Base-by-base conservation (phyloP, 1,140 invertebrate genomes). In the Monochamus saltuarius region DNA sequence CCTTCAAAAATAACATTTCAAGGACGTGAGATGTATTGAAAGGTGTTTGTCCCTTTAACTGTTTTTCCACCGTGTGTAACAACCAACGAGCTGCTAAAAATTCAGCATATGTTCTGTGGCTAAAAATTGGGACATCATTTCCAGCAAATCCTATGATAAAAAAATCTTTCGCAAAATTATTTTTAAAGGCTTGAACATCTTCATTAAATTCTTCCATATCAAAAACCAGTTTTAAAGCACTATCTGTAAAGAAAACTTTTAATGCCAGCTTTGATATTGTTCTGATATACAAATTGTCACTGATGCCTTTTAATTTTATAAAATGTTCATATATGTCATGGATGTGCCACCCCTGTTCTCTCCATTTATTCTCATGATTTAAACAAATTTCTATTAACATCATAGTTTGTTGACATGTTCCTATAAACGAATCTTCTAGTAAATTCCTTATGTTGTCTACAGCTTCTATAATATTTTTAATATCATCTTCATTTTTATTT, bases 381-480 rank as follows among this genome's bases (percentile, higher is more conserved):
- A 14, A 51, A 51, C 10, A 51, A 10, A 36, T n/a, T 29, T 29
- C 35, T 7, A 29, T 35, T 7, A 51, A 29, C 49, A 51, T 51
- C 49, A 51, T 51, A 6, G 49, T 51, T 36, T 51, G 49, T 34
- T 51, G 49, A 11, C 49, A 51, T 13, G 13, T 36, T 19, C 49
- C 49, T 36, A 51, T 36, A 34, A 36, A 36, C 2, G 49, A 51
- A 35, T 35, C 37, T 51, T 35, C 0, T 8, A 51, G 17, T 14
- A 7, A 14, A 2, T 35, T 38, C 1, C 22, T 37, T 14, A 14
- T 34, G n/a, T 9, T 36, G 0, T 51, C 9, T 7, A 51, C n/a
- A 13, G 22, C 22, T 29, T 29, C 22, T 6, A 29, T 29, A 3
- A 6, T 29, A 29, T 2, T 29, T 3, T 29, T 29, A 29, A 29